phyloP scores from a whole-genome alignment of 2,113 vertebrate species.

The Cyrtonyx montezumae region DNA sequence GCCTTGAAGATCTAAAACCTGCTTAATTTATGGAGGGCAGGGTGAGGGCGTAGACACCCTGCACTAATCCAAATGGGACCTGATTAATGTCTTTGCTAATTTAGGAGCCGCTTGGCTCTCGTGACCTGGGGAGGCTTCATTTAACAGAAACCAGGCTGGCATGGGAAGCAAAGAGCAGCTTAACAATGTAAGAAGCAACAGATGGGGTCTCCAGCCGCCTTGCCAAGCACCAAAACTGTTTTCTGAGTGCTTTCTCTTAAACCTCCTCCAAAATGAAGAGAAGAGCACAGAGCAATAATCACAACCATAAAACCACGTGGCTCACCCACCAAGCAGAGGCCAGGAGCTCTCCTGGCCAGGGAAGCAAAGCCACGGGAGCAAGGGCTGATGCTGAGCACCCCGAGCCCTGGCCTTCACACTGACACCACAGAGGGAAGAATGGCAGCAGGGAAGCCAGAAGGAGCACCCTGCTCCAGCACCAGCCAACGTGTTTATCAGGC shows the following conservation, averaged over 20 bases:
- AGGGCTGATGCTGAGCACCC: background rate
- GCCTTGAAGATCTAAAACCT: conserved; percentile 35
- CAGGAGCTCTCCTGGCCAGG: background rate
- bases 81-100: conserved; percentile 61
- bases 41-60: background rate
- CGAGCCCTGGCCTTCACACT: background rate
- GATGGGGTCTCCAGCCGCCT: conserved; percentile 35
- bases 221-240: conserved; percentile 55
- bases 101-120: conserved; percentile 37
- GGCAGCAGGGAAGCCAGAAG: background rate
- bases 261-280: conserved; percentile 6
- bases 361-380: background rate
- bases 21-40: conserved; percentile 16
- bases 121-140: conserved; percentile 27
- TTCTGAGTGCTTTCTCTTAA: conserved; percentile 30
- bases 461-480: accelerated
- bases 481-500: background rate
- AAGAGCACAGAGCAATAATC: background rate
- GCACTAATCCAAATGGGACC: conserved; percentile 1
- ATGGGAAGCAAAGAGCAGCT: conserved; percentile 41
- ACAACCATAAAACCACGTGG: background rate
- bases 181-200: conserved; percentile 52
- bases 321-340: background rate
- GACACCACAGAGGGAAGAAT: too few relatives aligned
- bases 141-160: conserved; percentile 54